A percentile compares a stretch with the other conserved stretches of the same genome.
These are phyloP conservation scores for Papilio aristodemus DNA, from an alignment of 1,140 invertebrate species.

Conservation along the genomic window DNA sequence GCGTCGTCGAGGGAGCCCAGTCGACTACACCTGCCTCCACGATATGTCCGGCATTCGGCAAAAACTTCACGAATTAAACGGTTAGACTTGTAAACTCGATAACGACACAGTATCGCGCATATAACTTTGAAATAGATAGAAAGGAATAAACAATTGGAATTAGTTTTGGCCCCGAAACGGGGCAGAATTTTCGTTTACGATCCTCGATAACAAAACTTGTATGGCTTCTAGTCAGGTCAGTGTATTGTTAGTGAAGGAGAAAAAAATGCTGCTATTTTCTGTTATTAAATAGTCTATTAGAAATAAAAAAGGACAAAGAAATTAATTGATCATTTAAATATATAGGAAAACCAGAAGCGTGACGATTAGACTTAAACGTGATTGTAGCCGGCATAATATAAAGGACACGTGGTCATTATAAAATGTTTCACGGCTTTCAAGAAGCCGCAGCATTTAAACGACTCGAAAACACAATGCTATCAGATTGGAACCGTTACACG, in stretches of 20 bases:
- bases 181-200: background rate
- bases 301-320: background rate
- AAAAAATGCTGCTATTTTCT: background rate
- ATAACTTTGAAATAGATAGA: background rate
- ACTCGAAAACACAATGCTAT: constrained; percentile 59
- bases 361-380: constrained; percentile 24
- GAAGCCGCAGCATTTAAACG: constrained; percentile 51
- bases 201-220: too few relatives aligned
- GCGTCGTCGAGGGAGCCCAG: constrained; percentile 54
- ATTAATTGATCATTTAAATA: constrained; percentile 15
- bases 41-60: constrained; percentile 67
- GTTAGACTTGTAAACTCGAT: constrained; percentile 29
- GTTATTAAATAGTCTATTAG: constrained; percentile 11
- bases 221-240: too few relatives aligned
- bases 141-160: background rate
- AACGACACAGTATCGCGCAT: constrained; percentile 33
- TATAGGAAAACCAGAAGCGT: constrained; percentile 26
- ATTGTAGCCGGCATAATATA: constrained; percentile 40
- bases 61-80: constrained; percentile 49
- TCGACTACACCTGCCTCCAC: constrained; percentile 66
- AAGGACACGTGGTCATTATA: constrained; percentile 47
- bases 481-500: constrained; percentile 68
- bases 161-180: background rate
- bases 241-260: too few relatives aligned
- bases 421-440: constrained; percentile 54